Evolutionary conservation across 92 coral and sea anemone species (phyloP).

Genomic region (Parazoanthus atlanticus): DNA sequence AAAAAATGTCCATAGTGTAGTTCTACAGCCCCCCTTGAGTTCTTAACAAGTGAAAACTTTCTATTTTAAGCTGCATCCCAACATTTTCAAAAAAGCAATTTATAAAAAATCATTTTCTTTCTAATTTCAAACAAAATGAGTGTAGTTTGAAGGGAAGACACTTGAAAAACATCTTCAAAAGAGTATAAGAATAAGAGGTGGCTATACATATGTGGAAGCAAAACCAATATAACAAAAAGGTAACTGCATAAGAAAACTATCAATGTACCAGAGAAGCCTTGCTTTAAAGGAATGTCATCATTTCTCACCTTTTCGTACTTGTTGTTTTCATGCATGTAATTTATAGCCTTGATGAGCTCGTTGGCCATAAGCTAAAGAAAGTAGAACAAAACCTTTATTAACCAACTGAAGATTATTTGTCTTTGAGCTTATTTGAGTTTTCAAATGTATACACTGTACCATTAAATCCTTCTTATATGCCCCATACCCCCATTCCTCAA

Average conservation of each 20-base stretch:
- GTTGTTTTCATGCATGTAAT: conserved; percentile 79
- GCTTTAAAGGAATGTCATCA: too few relatives aligned
- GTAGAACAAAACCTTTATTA: not conserved
- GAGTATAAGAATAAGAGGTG: too few relatives aligned
- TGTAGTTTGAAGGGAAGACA: too few relatives aligned
- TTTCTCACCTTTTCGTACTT: conserved; percentile 74
- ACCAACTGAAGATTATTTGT: not conserved
- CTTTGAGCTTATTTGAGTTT: too few relatives aligned
- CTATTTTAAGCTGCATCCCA: too few relatives aligned
- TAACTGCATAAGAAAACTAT: not conserved
- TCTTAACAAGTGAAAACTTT: too few relatives aligned
- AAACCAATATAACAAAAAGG: not conserved
- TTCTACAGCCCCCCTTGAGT: too few relatives aligned
- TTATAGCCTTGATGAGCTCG: conserved; percentile 70
- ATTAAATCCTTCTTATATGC: not conserved
- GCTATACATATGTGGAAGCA: not conserved
- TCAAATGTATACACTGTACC: not conserved
- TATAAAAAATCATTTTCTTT: too few relatives aligned
- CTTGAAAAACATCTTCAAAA: too few relatives aligned
- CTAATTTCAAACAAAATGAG: too few relatives aligned
- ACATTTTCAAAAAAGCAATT: too few relatives aligned
- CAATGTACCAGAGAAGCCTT: not conserved
- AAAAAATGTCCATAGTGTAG: not conserved
- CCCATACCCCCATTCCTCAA: too few relatives aligned
- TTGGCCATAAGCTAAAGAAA: conserved; percentile 73